Percentiles rank a stretch among this genome's conserved stretches.
Evolutionary conservation across 2,888 invertebrate genomes (phyloP).

Genomic region (Disparrhopalites patrizii): DNA sequence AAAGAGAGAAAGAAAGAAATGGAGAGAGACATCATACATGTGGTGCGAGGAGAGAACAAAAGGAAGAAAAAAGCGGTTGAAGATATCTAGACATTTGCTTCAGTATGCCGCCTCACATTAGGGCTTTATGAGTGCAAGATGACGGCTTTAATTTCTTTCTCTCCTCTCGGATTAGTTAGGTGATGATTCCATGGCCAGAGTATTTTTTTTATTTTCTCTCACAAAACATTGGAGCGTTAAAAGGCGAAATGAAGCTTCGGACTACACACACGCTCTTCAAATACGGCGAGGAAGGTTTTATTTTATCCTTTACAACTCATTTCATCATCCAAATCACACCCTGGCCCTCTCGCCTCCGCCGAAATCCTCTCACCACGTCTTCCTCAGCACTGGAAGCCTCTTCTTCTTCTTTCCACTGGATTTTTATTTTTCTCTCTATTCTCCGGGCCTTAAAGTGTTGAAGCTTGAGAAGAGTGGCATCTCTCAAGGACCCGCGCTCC

Average conservation of each 20-base stretch:
- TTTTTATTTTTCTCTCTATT: too few relatives aligned
- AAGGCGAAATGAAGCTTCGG: too few relatives aligned
- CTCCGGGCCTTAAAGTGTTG: too few relatives aligned
- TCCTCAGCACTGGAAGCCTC: too few relatives aligned
- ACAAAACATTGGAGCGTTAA: too few relatives aligned
- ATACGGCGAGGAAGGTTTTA: constrained; percentile 5
- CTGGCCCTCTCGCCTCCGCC: too few relatives aligned
- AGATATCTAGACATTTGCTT: background rate
- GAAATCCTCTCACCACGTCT: too few relatives aligned
- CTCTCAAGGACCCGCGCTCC: background rate
- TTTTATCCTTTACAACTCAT: constrained; percentile 10
- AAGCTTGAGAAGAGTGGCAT: background rate
- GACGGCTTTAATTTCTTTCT: constrained; percentile 15
- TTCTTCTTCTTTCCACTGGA: too few relatives aligned
- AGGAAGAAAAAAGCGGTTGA: background rate
- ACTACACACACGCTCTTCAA: background rate
- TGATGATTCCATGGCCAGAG: too few relatives aligned
- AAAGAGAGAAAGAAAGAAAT: background rate
- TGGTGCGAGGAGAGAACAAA: background rate
- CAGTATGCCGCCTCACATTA: constrained; percentile 5
- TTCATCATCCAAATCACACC: constrained; percentile 7
- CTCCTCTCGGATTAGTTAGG: constrained; percentile 4
- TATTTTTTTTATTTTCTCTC: background rate
- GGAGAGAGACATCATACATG: background rate
- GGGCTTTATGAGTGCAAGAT: constrained; percentile 5